Conservation (phyloP, 2,888 invertebrate genomes). For the Ametastegia equiseti region DNA sequence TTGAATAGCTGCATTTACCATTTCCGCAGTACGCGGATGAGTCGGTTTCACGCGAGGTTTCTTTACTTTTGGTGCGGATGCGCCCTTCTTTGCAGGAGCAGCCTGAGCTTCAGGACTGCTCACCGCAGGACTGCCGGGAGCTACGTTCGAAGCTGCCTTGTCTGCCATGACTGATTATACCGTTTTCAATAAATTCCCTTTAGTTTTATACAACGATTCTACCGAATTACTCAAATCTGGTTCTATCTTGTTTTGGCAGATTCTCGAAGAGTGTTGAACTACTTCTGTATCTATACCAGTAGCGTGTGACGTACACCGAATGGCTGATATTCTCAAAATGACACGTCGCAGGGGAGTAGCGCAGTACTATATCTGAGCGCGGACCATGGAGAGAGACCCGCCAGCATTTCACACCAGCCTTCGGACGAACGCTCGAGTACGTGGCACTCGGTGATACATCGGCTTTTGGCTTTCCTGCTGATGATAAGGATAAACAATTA, state of each 20-base stretch:
- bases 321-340: background rate
- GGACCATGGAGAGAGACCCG: slow-evolving; percentile 48
- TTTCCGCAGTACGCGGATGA: slow-evolving; percentile 77
- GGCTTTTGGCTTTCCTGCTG: background rate
- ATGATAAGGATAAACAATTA: background rate
- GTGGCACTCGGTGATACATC: slow-evolving; percentile 1
- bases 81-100: slow-evolving; percentile 60
- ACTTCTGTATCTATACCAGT: background rate
- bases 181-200: background rate
- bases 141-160: slow-evolving; percentile 18
- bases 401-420: slow-evolving; percentile 33
- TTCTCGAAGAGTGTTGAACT: background rate
- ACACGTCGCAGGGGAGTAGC: background rate
- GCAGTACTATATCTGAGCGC: slow-evolving; percentile 18
- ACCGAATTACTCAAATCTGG: background rate
- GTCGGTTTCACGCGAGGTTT: slow-evolving; percentile 71
- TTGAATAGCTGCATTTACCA: slow-evolving; percentile 79
- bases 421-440: slow-evolving; percentile 1
- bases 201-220: background rate
- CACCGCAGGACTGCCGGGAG: slow-evolving; percentile 34
- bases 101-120: slow-evolving; percentile 29
- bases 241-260: background rate
- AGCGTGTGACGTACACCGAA: background rate
- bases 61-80: slow-evolving; percentile 61
- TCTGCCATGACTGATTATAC: slow-evolving; percentile 11